These are phyloP conservation scores for Takifugu flavidus DNA, from an alignment of 2,113 vertebrate genomes.

Conservation along the genomic window DNA sequence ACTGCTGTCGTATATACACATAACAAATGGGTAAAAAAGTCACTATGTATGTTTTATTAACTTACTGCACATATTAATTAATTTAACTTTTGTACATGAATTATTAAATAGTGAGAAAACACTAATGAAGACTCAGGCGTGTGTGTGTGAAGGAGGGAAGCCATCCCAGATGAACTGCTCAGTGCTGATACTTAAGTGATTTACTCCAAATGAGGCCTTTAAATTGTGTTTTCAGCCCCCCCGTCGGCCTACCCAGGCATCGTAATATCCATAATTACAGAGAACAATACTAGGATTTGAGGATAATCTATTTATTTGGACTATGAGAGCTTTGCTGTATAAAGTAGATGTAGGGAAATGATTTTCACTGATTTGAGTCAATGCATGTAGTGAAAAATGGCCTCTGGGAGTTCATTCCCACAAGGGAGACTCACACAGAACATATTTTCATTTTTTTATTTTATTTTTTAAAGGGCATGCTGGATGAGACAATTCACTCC, in stretches of 20 bases:
- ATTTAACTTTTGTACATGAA: slow-evolving; percentile 22
- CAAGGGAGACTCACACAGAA: slow-evolving; percentile 38
- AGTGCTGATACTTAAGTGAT: slow-evolving; percentile 1
- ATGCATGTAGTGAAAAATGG: slow-evolving; percentile 33
- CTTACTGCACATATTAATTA: slow-evolving; percentile 24
- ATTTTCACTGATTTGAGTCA: slow-evolving; percentile 49
- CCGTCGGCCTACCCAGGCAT: slow-evolving; percentile 2
- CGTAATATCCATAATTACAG: slow-evolving; percentile 15
- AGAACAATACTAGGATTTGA: slow-evolving; percentile 21
- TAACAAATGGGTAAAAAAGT: slow-evolving; percentile 16
- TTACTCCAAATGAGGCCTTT: slow-evolving; percentile 10
- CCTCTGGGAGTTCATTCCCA: slow-evolving; percentile 41
- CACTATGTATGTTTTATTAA: slow-evolving; percentile 20
- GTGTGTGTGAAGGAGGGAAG: neutral
- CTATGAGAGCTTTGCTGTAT: slow-evolving; percentile 23
- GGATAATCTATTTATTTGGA: slow-evolving; percentile 34
- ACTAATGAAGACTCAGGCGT: slow-evolving; percentile 11
- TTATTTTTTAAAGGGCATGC: slow-evolving; percentile 10
- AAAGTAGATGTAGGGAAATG: slow-evolving; percentile 52
- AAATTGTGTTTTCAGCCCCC: slow-evolving; percentile 19
- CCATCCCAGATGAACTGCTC: neutral
- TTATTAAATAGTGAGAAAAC: slow-evolving; percentile 19
- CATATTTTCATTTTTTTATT: slow-evolving; percentile 32
- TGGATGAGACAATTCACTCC: slow-evolving; percentile 30
- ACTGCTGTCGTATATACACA: neutral